Conservation (phyloP, 2,888 invertebrate genomes). For the Baccha elongata region DNA sequence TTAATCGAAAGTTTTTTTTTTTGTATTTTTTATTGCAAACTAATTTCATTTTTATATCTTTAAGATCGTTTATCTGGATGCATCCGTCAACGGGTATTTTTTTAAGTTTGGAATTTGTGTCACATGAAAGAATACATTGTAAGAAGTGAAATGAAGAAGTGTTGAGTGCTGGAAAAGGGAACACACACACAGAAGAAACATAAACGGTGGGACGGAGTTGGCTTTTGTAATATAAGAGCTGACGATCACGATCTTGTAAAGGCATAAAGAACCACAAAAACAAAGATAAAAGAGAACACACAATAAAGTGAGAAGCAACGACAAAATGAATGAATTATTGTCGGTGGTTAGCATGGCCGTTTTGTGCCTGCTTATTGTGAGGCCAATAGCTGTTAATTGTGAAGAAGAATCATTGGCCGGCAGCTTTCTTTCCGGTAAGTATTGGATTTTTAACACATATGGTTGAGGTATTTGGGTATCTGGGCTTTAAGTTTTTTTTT, state of each 20-base stretch:
- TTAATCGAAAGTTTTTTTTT: conserved; percentile 70
- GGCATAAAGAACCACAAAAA: conserved; percentile 43
- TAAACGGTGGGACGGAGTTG: conserved; percentile 7
- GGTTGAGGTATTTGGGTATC: conserved; percentile 49
- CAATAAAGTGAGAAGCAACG: conserved; percentile 67
- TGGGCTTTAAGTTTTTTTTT: too few species aligned
- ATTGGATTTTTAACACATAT: conserved; percentile 46
- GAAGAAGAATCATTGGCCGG: conserved; percentile 91
- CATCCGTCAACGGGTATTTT: conserved; percentile 57
- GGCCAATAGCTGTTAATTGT: conserved; percentile 65
- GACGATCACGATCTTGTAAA: conserved; percentile 34
- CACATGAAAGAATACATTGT: conserved; percentile 34
- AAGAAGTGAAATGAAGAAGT: conserved; percentile 68
- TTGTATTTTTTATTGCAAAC: conserved; percentile 20
- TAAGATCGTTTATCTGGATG: conserved; percentile 55
- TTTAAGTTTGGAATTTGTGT: conserved; percentile 58
- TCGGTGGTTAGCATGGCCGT: conserved; percentile 72
- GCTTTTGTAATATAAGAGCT: conserved; percentile 48
- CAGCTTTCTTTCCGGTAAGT: conserved; percentile 91
- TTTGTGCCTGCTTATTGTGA: conserved; percentile 67
- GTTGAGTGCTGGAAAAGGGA: conserved; percentile 59
- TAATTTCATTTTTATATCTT: conserved; percentile 63
- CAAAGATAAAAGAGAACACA: conserved; percentile 35
- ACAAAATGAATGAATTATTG: conserved; percentile 75
- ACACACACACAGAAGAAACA: conserved; percentile 36